These are phyloP conservation scores for Rotaria macrura DNA, from an alignment of 2,888 invertebrate species.

Conservation along the genomic window DNA sequence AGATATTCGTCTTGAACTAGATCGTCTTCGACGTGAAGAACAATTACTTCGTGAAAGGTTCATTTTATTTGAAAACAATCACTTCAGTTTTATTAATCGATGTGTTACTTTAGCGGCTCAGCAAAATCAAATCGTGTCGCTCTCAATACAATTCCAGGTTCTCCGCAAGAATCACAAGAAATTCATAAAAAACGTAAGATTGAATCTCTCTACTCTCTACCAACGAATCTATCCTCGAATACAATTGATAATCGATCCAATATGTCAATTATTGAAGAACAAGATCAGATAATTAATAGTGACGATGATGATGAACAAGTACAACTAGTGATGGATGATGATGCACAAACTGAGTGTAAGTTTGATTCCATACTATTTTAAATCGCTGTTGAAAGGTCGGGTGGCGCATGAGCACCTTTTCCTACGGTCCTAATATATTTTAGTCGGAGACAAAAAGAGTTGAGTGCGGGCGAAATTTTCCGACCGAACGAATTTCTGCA, in stretches of 20 bases:
- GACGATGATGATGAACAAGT: conserved; percentile 2
- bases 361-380: not conserved
- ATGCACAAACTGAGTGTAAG: not conserved
- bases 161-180: not conserved
- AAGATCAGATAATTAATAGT: not conserved
- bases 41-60: not conserved
- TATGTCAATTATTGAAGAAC: conserved; percentile 15
- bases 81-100: too few species aligned
- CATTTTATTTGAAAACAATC: not conserved
- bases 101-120: not conserved
- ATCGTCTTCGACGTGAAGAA: not conserved
- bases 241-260: not conserved
- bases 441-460: too few species aligned
- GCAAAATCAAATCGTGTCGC: not conserved
- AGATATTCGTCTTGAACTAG: not conserved
- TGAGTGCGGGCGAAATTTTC: too few species aligned
- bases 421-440: too few species aligned
- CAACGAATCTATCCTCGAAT: not conserved
- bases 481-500: too few species aligned
- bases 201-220: not conserved
- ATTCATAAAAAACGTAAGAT: not conserved
- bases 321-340: not conserved
- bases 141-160: not conserved
- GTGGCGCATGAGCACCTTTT: too few species aligned
- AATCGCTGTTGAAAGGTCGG: too few species aligned